Evolutionary conservation across 2,888 invertebrate species (phyloP), one percentile per base, ranked within the genome.

Genomic region (Lamproptera curius): DNA sequence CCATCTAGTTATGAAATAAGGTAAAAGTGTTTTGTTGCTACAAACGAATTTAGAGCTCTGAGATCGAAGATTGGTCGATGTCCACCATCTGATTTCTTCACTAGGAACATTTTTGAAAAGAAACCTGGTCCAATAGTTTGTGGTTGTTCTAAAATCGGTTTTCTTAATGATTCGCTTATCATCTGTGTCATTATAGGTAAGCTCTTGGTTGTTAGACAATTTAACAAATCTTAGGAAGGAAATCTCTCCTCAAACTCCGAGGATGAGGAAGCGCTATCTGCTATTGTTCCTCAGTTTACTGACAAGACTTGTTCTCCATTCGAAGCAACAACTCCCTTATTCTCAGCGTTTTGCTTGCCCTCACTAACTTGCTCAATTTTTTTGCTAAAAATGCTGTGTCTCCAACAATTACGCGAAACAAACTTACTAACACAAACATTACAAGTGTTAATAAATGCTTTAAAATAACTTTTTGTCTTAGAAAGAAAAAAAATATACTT

Each of bases 51-150:
- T 9, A 59, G 34, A 6, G 46, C 47, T 23, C 54, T 42, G 6
- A 58, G 51, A 28, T 61, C 55, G 57, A 59, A 57, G 6, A 61
- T 58, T 1, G 59, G 56, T 0, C 57, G 41, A 0, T 52, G 4
- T 1, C 54, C 51, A 1, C 61, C 56, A 43, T 57, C 57, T 38
- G 50, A 8, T 40, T 61, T 61, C 10, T 2, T 10, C 11, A 16
- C 2, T 16, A 37, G n/a, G 11, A 37, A 37, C 37, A 37, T 37
- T 1, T 17, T 10, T 1, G 6, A 11, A 5, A 17, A 13, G 37
- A 37, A 37, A 0, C 20, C 11, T n/a, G 11, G 4, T 5, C 3
- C 13, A 5, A 2, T 2, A 4, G n/a, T 11, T 11, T 3, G 1
- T 11, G n/a, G 37, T 17, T 1, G 8, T n/a, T 35, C 35, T 16